Evolutionary conservation across 2,797 vertebrate genomes (phyloP).

Genomic region (Alfaro cultratus): DNA sequence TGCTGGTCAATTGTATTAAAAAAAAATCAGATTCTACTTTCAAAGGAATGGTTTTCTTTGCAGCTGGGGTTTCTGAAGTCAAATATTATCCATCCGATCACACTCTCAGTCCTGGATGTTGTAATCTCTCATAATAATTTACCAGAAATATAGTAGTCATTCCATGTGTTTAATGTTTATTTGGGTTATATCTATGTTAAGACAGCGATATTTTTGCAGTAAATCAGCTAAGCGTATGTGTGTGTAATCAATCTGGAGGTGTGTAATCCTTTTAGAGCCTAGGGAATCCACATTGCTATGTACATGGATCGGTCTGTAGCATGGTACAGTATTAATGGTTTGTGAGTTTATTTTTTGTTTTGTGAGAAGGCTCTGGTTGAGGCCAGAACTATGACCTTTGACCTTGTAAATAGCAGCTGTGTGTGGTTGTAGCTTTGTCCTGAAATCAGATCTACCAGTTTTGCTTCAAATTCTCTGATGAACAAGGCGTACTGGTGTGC

Average conservation of each 20-base stretch:
- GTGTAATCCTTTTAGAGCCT: background rate
- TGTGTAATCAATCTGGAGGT: background rate
- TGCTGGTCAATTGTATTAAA: constrained; percentile 2
- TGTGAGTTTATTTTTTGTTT: background rate
- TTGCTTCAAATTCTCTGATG: background rate
- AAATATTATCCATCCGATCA: background rate
- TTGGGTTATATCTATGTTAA: background rate
- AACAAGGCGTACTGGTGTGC: background rate
- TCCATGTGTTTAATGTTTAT: background rate
- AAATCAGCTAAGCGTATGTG: background rate
- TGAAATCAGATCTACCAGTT: background rate
- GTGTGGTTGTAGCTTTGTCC: background rate
- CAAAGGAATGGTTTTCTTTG: background rate
- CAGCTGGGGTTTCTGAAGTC: constrained; percentile 3
- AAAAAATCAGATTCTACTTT: background rate
- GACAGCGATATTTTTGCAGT: background rate
- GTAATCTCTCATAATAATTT: background rate
- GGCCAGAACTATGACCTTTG: background rate
- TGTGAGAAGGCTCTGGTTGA: background rate
- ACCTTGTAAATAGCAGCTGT: background rate
- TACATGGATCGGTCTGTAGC: background rate
- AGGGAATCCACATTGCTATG: background rate
- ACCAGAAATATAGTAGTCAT: background rate
- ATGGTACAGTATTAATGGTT: background rate
- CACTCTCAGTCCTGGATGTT: background rate